phyloP scores from a whole-genome alignment of 1,140 invertebrate species.

The Probaryconus sp. region DNA sequence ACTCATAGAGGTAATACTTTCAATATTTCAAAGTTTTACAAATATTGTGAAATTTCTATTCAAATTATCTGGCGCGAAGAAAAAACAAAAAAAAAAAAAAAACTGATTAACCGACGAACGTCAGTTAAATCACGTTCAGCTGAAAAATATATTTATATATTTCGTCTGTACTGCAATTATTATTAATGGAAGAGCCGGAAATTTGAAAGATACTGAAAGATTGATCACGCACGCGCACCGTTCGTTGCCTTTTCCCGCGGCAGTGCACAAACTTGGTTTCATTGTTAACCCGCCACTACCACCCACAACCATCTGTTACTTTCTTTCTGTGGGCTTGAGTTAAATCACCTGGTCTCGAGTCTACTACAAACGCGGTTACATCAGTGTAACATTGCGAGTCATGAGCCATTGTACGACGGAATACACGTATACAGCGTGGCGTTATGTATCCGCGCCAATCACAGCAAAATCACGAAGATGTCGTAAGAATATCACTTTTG shows the following conservation, averaged over 20 bases:
- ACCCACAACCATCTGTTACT: constrained; percentile 72
- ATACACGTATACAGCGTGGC: constrained; percentile 41
- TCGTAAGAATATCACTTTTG: constrained; percentile 58
- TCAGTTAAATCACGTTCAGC: too few species aligned
- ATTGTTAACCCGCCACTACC: constrained; percentile 66
- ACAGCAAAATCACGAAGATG: constrained; percentile 57
- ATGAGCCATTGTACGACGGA: constrained; percentile 48
- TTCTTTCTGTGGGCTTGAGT: constrained; percentile 66
- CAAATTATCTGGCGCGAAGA: too few species aligned
- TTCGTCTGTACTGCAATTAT: too few species aligned
- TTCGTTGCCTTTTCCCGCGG: constrained; percentile 19
- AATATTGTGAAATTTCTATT: too few species aligned
- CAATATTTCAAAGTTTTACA: too few species aligned
- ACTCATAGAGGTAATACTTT: constrained; percentile 6
- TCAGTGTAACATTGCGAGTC: constrained; percentile 43
- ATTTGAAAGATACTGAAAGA: too few species aligned
- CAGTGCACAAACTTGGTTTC: constrained; percentile 45
- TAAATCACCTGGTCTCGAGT: constrained; percentile 65
- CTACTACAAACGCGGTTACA: constrained; percentile 58
- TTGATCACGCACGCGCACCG: constrained; percentile 44
- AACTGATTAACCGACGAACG: too few species aligned
- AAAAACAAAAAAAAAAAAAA: too few species aligned
- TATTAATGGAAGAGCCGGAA: too few species aligned
- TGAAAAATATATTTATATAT: too few species aligned
- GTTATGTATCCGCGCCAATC: constrained; percentile 48